Evolutionary conservation across 1,140 invertebrate genomes (phyloP), one percentile per base, ranked within the genome.

Genomic region (Branchinecta lindahli): DNA sequence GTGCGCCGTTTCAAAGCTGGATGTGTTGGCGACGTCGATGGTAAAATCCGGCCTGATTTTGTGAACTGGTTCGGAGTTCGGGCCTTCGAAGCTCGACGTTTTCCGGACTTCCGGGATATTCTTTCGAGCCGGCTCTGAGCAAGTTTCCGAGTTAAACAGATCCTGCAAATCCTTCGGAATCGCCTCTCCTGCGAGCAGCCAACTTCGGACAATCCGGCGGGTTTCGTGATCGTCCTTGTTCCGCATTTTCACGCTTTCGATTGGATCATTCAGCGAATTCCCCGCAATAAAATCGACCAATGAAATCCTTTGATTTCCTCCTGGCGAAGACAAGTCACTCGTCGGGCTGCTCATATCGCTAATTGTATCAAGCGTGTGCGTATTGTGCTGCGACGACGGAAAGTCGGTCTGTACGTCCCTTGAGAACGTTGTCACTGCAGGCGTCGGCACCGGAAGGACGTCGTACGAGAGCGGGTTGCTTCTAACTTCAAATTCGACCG

Each of bases 181-280:
- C 18, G 66, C 65, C 45, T 70, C 70, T 21, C 70, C 70, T 44
- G 70, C 70, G 15, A 70, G 21, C 9, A 70, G 65, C 70, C 70
- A 70, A 20, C 61, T 66, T 6, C 70, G 20, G 18, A 66, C 70
- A 66, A 66, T 66, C n/a, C 70, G 70, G 10, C 70, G 66, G 12
- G 70, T 70, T 8, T 70, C 70, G 44, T 70, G 33, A 15, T 70
- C 70, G 45, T 66, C 66, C 18, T 61, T 61, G 12, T 61, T 20
- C 52, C 52, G 12, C 52, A 61, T 61, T 61, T 61, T 61, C 52
- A 61, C 52, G 18, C 52, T 20, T 15, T 61, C 52, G 12, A 20
- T 20, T 15, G 52, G 18, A 1, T 61, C 52, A 15, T 12, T 61
- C 4, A 61, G 12, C 18, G 52, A 61, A 61, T 20, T 61, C 12